A percentile compares a stretch with the other conserved stretches of the same genome.
These are phyloP conservation scores for Melanargia galathea DNA, from an alignment of 2,888 invertebrate genomes.

Conservation along the genomic window DNA sequence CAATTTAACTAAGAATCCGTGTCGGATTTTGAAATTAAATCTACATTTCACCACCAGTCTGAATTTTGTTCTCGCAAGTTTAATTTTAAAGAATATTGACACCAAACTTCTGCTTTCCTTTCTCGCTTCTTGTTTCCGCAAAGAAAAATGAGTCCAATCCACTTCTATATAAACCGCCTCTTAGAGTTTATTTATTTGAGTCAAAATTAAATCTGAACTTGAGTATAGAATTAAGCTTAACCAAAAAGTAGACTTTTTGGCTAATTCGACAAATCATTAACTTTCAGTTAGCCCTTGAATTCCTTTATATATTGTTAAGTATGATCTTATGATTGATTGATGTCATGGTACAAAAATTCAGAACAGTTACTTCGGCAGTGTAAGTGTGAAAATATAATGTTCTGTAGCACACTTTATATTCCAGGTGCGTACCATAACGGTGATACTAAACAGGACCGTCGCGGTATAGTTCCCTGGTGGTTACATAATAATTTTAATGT, in stretches of 20 bases:
- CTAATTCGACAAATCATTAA: too few relatives aligned
- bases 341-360: constrained; percentile 30
- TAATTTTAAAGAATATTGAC: background rate
- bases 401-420: constrained; percentile 49
- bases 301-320: background rate
- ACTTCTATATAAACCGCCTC: too few relatives aligned
- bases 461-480: constrained; percentile 27
- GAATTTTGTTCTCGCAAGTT: too few relatives aligned
- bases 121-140: background rate
- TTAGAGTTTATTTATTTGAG: too few relatives aligned
- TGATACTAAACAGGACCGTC: constrained; percentile 46
- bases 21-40: background rate
- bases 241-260: too few relatives aligned
- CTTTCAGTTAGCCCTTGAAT: background rate
- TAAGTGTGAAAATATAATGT: constrained; percentile 38
- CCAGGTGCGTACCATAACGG: constrained; percentile 57
- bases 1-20: background rate
- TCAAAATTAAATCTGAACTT: too few relatives aligned
- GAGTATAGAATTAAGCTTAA: too few relatives aligned
- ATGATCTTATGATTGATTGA: constrained; percentile 12
- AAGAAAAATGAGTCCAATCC: too few relatives aligned
- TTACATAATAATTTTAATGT: constrained; percentile 24
- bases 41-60: too few relatives aligned
- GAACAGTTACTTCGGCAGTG: constrained; percentile 41
- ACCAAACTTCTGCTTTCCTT: background rate